A percentile compares a stretch with the other conserved stretches of the same genome.
Conservation (phyloP, 2,797 vertebrate genomes). For the Xenops minutus region DNA sequence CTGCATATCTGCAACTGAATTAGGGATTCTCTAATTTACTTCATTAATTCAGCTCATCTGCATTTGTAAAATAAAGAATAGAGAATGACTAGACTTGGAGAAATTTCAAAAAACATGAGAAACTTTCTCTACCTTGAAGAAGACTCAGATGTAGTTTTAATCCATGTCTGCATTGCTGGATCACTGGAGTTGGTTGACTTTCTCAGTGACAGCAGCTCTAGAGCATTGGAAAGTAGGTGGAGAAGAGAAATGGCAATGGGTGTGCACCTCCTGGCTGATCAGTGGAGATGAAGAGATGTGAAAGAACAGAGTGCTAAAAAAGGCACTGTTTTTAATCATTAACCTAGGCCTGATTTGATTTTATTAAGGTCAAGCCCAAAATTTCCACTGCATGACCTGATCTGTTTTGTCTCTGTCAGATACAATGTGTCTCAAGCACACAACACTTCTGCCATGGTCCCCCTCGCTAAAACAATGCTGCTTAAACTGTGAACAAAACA, state of each 20-base stretch:
- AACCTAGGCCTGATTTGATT: neutral
- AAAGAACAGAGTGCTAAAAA: neutral
- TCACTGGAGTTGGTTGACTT: neutral
- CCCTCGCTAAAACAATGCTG: neutral
- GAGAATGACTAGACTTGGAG: neutral
- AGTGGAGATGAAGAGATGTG: neutral
- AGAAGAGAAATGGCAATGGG: neutral
- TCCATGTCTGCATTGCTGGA: neutral
- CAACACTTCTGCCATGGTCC: neutral
- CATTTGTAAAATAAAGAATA: constrained; percentile 9
- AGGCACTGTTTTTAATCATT: neutral
- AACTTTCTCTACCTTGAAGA: neutral
- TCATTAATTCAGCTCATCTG: constrained; percentile 5
- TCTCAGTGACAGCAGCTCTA: neutral
- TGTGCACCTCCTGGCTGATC: neutral
- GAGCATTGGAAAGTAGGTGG: neutral
- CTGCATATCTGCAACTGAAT: neutral
- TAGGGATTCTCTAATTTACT: constrained; percentile 6
- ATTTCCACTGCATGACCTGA: neutral
- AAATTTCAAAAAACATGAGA: neutral
- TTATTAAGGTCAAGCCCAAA: neutral
- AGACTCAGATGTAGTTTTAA: neutral
- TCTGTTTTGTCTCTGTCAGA: neutral
- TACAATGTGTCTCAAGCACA: neutral
- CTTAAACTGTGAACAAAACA: neutral